A percentile compares a stretch with the other conserved stretches of the same genome.
These are phyloP conservation scores for Ormyrus pomaceus DNA, from an alignment of 2,888 invertebrate genomes.

Conservation along the genomic window DNA sequence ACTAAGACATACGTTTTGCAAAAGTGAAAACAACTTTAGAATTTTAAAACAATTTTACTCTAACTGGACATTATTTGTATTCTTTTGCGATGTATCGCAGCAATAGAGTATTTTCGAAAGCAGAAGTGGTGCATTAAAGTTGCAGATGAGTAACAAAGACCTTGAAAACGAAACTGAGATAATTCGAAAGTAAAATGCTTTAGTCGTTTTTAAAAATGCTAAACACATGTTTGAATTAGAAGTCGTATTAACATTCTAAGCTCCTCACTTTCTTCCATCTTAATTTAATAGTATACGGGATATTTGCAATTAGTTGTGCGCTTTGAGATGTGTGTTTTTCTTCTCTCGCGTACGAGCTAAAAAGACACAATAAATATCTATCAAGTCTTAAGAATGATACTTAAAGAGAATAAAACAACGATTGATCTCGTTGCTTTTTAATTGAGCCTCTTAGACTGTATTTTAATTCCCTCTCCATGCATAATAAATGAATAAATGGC, in stretches of 20 bases:
- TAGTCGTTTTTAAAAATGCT: constrained; percentile 29
- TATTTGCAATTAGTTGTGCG: constrained; percentile 50
- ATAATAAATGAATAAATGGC: constrained; percentile 39
- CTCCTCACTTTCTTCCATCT: constrained; percentile 44
- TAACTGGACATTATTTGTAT: constrained; percentile 15
- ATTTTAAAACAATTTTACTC: constrained; percentile 11
- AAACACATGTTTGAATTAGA: constrained; percentile 28
- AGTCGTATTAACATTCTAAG: constrained; percentile 40
- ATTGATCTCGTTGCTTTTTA: constrained; percentile 46
- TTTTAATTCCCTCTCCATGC: constrained; percentile 23
- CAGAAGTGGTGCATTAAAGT: neutral
- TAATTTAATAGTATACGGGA: constrained; percentile 43
- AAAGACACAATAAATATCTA: constrained; percentile 14
- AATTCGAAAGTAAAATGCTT: constrained; percentile 34
- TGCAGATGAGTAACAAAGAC: constrained; percentile 1
- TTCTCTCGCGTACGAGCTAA: constrained; percentile 23
- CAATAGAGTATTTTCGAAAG: constrained; percentile 2
- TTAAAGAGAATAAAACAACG: constrained; percentile 29
- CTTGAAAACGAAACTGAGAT: constrained; percentile 56
- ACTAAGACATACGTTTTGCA: constrained; percentile 13
- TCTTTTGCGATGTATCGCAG: constrained; percentile 28
- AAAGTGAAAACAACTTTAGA: neutral
- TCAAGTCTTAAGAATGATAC: constrained; percentile 37
- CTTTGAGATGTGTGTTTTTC: constrained; percentile 26
- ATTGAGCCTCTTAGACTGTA: constrained; percentile 32